Conservation (phyloP, 2,888 invertebrate genomes). For the Cactoblastis cactorum region DNA sequence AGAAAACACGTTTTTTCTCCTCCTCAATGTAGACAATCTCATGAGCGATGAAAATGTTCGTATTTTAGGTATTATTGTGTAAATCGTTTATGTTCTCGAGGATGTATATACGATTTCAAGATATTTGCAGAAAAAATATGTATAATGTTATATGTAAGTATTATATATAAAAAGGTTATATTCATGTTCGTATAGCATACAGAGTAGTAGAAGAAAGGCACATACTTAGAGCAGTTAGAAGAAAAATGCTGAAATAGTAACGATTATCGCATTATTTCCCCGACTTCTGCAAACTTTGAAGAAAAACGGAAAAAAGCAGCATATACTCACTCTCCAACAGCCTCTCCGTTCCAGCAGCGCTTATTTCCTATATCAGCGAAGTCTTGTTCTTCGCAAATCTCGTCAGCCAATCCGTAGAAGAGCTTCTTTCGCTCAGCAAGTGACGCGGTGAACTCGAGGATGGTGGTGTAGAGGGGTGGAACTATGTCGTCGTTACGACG, state of each 20-base stretch:
- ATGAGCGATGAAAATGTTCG: constrained; percentile 2
- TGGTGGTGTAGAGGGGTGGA: constrained; percentile 82
- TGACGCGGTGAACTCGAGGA: constrained; percentile 82
- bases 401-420: constrained; percentile 89
- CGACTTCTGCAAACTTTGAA: no score
- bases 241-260: no score
- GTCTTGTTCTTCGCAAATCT: constrained; percentile 86
- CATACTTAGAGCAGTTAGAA: no score
- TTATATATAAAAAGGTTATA: no score
- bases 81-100: no score
- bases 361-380: constrained; percentile 83
- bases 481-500: constrained; percentile 72
- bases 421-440: constrained; percentile 88
- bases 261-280: no score
- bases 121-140: no score
- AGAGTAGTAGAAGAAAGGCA: no score
- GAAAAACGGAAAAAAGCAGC: background rate
- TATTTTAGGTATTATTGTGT: background rate
- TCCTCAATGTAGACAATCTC: background rate
- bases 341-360: constrained; percentile 90
- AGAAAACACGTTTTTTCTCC: background rate
- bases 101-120: no score
- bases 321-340: constrained; percentile 82
- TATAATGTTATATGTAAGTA: no score
- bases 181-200: no score